A percentile compares a stretch with the other conserved stretches of the same genome.
These are phyloP conservation scores for Lasioglossum baleicum DNA, from an alignment of 1,140 invertebrate genomes.

Conservation along the genomic window DNA sequence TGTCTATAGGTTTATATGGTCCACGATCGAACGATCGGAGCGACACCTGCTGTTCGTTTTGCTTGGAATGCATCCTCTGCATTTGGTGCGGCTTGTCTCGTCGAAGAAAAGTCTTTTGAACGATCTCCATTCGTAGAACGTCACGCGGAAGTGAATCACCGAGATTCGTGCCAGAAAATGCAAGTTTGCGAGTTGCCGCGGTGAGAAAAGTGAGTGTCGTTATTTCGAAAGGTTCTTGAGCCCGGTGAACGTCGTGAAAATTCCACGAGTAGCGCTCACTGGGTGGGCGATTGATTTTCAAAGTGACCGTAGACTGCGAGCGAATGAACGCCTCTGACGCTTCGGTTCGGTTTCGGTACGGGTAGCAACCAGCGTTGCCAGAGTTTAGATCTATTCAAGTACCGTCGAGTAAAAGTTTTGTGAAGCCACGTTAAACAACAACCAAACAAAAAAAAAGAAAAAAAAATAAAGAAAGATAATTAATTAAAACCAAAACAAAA, in stretches of 20 bases:
- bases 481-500: not conserved
- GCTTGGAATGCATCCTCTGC: conserved; percentile 44
- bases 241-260: conserved; percentile 45
- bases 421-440: conserved; percentile 35
- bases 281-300: conserved; percentile 62
- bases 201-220: conserved; percentile 67
- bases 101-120: conserved; percentile 46
- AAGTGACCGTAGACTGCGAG: conserved; percentile 45
- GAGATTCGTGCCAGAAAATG: conserved; percentile 58
- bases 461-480: not conserved
- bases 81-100: conserved; percentile 34
- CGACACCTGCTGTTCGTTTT: conserved; percentile 23
- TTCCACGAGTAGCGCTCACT: conserved; percentile 30
- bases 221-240: conserved; percentile 40
- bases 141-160: conserved; percentile 60
- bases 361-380: conserved; percentile 35
- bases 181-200: conserved; percentile 59
- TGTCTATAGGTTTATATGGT: too few species aligned
- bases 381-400: conserved; percentile 35
- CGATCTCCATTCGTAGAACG: conserved; percentile 53
- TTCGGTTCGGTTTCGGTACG: conserved; percentile 16
- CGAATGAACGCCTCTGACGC: conserved; percentile 40
- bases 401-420: conserved; percentile 44
- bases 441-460: conserved; percentile 4
- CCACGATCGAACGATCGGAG: not conserved